phyloP scores from a whole-genome alignment of 2,797 vertebrate species.

The Acanthurus leucopareius region DNA sequence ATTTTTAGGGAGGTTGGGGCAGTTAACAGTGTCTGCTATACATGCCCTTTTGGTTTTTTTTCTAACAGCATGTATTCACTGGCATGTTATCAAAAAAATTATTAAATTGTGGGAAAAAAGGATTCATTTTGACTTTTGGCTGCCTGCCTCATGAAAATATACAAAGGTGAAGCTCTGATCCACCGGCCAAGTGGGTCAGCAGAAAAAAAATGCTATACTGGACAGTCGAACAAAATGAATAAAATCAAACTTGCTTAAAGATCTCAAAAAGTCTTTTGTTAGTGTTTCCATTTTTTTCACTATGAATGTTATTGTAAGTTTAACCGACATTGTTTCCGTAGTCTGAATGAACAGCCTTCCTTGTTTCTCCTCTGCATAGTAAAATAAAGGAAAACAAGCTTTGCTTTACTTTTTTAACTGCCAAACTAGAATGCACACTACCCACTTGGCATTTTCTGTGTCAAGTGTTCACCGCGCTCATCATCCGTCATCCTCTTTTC shows the following conservation, averaged over 20 bases:
- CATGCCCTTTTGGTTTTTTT: too few relatives aligned
- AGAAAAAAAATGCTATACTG: too few relatives aligned
- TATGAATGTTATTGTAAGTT: not conserved
- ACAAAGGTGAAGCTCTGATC: too few relatives aligned
- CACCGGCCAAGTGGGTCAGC: too few relatives aligned
- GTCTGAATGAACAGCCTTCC: not conserved
- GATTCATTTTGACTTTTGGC: too few relatives aligned
- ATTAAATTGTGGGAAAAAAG: too few relatives aligned
- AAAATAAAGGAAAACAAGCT: conserved; percentile 3
- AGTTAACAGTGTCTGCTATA: too few relatives aligned
- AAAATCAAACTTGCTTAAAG: not conserved
- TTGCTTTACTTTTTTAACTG: conserved; percentile 5
- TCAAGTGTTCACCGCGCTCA: conserved; percentile 18
- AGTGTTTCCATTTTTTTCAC: not conserved
- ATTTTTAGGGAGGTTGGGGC: too few relatives aligned
- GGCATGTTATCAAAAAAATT: too few relatives aligned
- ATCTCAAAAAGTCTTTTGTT: not conserved
- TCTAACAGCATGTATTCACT: too few relatives aligned
- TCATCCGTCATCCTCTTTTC: conserved; percentile 16
- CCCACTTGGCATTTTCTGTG: not conserved
- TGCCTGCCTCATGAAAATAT: too few relatives aligned
- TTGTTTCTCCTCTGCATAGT: not conserved
- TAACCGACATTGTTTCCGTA: not conserved
- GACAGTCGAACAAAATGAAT: not conserved
- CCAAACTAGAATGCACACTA: conserved; percentile 4